Conservation (phyloP, 2,113 vertebrate species). For the Archocentrus centrarchus region DNA sequence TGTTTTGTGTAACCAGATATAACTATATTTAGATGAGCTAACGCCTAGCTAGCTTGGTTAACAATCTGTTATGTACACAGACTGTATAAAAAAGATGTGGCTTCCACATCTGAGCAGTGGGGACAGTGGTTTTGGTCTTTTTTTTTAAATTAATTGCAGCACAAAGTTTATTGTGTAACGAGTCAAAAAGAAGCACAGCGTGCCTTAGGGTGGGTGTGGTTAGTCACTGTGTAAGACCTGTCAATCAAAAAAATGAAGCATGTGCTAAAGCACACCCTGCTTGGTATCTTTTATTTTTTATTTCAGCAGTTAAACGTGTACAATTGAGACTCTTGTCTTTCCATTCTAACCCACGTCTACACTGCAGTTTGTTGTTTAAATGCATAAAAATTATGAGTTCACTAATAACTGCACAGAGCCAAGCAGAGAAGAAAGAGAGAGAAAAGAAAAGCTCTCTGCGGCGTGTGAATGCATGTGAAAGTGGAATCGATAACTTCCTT, state of each 20-base stretch:
- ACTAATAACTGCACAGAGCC: no score
- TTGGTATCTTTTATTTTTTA: no score
- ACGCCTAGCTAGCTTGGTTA: neutral
- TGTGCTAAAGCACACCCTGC: no score
- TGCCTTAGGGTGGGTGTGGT: neutral
- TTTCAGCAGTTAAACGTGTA: no score
- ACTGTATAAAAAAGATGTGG: neutral
- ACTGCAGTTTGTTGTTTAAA: no score
- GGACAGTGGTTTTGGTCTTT: neutral
- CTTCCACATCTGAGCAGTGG: neutral
- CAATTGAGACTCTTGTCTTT: no score
- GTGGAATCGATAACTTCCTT: neutral
- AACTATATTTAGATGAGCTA: slow-evolving; percentile 1
- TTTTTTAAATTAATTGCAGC: neutral
- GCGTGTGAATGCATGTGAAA: rapidly evolving
- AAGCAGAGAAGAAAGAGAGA: neutral
- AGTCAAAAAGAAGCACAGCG: neutral
- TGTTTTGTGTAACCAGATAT: neutral
- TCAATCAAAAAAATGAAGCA: no score
- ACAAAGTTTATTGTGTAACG: neutral
- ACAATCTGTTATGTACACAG: neutral
- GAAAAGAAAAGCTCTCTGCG: neutral
- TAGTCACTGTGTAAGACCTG: neutral
- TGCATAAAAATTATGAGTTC: no score
- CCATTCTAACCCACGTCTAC: no score